A percentile compares a stretch with the other conserved stretches of the same genome.
These are phyloP conservation scores for Stigmatopora argus DNA, from an alignment of 2,113 vertebrate genomes.

Conservation along the genomic window DNA sequence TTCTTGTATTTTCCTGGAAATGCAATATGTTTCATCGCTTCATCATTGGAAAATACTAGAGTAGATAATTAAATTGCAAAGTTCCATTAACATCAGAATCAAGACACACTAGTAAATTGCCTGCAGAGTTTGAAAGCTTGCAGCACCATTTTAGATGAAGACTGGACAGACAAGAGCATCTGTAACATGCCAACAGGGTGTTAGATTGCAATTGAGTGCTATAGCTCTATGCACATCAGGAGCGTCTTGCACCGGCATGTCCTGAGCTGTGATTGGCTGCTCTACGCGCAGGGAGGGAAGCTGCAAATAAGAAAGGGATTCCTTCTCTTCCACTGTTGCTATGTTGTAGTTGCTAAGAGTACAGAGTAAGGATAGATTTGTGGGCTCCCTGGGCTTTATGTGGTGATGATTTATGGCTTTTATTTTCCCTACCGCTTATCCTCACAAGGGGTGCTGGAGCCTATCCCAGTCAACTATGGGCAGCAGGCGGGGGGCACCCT, in stretches of 20 bases:
- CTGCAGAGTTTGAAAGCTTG: conserved; percentile 13
- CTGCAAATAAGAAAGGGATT: conserved; percentile 67
- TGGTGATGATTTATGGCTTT: conserved; percentile 7
- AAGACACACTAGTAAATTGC: conserved; percentile 9
- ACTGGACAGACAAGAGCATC: conserved; percentile 47
- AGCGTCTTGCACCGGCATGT: conserved; percentile 42
- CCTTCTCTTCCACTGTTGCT: conserved; percentile 65
- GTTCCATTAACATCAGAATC: conserved; percentile 10
- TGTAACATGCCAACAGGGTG: conserved; percentile 49
- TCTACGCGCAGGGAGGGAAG: conserved; percentile 51
- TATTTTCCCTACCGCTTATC: too few species aligned
- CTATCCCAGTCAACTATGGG: too few species aligned
- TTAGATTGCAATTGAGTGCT: conserved; percentile 44
- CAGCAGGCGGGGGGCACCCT: too few species aligned
- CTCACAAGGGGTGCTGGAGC: too few species aligned
- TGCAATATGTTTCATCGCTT: background rate
- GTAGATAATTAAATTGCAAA: background rate
- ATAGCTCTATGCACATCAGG: conserved; percentile 30
- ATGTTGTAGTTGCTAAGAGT: conserved; percentile 65
- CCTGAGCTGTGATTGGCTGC: conserved; percentile 67
- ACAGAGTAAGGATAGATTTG: conserved; percentile 28
- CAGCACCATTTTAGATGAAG: conserved; percentile 41
- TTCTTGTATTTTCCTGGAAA: background rate
- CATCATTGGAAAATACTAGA: background rate
- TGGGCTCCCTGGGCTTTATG: conserved; percentile 23